phyloP scores from a whole-genome alignment of 2,888 invertebrate species.

The Leucania comma region DNA sequence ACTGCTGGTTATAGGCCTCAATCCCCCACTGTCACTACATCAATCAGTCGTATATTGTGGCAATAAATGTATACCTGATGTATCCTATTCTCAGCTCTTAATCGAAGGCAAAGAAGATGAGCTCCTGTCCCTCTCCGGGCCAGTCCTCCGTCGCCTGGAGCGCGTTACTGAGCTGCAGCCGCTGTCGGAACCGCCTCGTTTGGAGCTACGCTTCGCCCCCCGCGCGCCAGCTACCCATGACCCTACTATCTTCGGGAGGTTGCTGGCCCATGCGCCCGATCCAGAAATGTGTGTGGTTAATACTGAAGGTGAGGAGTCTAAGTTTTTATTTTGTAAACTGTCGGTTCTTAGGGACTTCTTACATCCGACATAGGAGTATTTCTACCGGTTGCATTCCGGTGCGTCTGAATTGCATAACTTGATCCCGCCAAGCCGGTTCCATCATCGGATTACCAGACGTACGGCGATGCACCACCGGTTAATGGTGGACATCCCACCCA shows the following conservation, averaged over 20 bases:
- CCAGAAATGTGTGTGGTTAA: conserved; percentile 91
- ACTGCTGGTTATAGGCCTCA: too few relatives aligned
- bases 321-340: background rate
- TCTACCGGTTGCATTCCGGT: too few relatives aligned
- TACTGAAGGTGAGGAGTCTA: conserved; percentile 85
- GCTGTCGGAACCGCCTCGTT: conserved; percentile 74
- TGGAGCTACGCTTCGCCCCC: conserved; percentile 82
- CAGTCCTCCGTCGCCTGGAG: conserved; percentile 92
- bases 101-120: conserved; percentile 93
- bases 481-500: too few relatives aligned
- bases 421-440: too few relatives aligned
- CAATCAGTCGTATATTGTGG: too few relatives aligned
- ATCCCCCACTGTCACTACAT: too few relatives aligned
- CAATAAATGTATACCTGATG: too few relatives aligned
- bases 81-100: conserved; percentile 82
- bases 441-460: too few relatives aligned
- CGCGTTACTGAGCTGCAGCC: conserved; percentile 89
- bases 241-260: conserved; percentile 79
- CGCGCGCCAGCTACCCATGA: conserved; percentile 76
- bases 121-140: conserved; percentile 92
- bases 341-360: too few relatives aligned
- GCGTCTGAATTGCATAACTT: too few relatives aligned
- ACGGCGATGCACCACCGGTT: too few relatives aligned
- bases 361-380: too few relatives aligned
- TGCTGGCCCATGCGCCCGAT: conserved; percentile 92